These are phyloP conservation scores for Cirrhinus mrigala DNA, from an alignment of 2,797 vertebrate genomes.

Conservation along the genomic window DNA sequence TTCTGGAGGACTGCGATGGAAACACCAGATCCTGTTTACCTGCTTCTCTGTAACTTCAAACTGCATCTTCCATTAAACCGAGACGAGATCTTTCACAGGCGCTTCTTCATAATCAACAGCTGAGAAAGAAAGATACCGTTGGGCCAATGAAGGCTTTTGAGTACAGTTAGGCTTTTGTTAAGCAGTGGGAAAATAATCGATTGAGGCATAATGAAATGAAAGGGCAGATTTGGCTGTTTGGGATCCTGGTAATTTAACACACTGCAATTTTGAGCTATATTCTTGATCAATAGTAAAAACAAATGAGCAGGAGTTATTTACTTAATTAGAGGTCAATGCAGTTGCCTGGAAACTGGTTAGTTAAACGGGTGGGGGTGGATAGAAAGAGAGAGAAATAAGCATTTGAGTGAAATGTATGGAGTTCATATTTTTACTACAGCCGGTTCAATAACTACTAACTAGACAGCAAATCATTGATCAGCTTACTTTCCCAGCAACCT, in stretches of 20 bases:
- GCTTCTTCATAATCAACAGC: slow-evolving; percentile 16
- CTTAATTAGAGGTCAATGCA: slow-evolving; percentile 68
- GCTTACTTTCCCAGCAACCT: not conserved
- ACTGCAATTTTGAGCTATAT: slow-evolving; percentile 26
- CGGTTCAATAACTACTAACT: not conserved
- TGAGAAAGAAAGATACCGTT: not conserved
- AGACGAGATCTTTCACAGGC: not conserved
- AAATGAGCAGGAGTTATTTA: slow-evolving; percentile 70
- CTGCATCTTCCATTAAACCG: not conserved
- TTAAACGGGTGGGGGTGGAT: slow-evolving; percentile 54
- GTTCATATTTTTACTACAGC: slow-evolving; percentile 52
- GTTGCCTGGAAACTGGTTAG: slow-evolving; percentile 79
- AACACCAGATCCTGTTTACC: slow-evolving; percentile 10
- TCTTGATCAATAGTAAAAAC: slow-evolving; percentile 61
- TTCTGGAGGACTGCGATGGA: slow-evolving; percentile 17
- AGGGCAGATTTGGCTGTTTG: slow-evolving; percentile 22
- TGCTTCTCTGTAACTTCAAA: not conserved
- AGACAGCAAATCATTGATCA: not conserved
- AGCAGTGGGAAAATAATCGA: slow-evolving; percentile 36
- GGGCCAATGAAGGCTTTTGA: slow-evolving; percentile 1
- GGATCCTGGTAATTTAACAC: slow-evolving; percentile 42
- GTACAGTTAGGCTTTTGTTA: slow-evolving; percentile 12
- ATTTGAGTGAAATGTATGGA: slow-evolving; percentile 67
- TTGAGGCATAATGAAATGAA: slow-evolving; percentile 42
- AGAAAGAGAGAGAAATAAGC: slow-evolving; percentile 37